Evolutionary conservation across 2,113 vertebrate species (phyloP).

Genomic region (Ovis aries): DNA sequence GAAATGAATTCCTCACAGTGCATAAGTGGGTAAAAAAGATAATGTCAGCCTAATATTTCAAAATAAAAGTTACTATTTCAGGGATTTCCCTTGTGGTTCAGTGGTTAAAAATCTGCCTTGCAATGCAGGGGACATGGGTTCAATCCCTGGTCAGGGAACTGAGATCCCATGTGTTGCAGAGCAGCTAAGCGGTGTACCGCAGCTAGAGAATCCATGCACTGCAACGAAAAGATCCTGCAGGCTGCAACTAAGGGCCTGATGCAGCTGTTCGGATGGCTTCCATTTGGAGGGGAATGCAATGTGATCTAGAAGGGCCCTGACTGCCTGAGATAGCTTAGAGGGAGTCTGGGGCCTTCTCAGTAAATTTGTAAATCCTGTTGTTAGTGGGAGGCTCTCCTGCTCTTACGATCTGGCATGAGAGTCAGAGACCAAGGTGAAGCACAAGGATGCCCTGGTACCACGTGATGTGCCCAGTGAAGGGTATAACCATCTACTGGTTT

Average conservation of each 20-base stretch:
- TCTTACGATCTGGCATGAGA: neutral
- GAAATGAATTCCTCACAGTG: neutral
- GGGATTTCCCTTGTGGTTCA: neutral
- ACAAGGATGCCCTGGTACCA: neutral
- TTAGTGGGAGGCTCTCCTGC: neutral
- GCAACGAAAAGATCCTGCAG: neutral
- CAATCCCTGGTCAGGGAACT: neutral
- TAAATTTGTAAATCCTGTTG: neutral
- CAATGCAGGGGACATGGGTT: neutral
- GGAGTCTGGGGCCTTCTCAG: neutral
- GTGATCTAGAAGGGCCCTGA: neutral
- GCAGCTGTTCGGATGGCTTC: neutral
- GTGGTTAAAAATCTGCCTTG: neutral
- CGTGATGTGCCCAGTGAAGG: neutral
- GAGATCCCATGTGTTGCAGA: neutral
- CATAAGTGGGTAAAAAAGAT: neutral
- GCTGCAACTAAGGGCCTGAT: neutral
- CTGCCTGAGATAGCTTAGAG: neutral
- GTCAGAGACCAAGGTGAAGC: neutral
- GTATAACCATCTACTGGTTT: neutral
- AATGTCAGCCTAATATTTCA: neutral
- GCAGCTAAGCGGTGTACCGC: fast-evolving
- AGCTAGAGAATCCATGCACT: neutral
- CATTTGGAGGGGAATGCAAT: neutral
- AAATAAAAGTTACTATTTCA: neutral